Base-by-base conservation (phyloP, 53 echinoderm and acorn worm species). In the Apostichopus leukothele region DNA sequence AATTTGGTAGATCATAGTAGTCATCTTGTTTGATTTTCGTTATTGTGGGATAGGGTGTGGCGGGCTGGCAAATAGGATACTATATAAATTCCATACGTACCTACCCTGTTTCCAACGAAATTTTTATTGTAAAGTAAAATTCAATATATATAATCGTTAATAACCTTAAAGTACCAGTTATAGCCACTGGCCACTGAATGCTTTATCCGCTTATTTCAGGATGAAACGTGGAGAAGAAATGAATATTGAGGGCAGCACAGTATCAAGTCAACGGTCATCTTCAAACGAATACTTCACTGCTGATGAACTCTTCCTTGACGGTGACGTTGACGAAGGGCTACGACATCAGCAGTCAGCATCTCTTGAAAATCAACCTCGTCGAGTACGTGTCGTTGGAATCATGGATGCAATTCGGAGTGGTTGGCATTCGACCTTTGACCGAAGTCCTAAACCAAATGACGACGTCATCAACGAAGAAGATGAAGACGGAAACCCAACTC, bases 381-480 rank as follows among this genome's bases (percentile, higher is more conserved):
- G 50, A 57, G 7, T 85, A 6, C 67, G 85, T 27, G 67, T 85
- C 8, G 9, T 85, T 13, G 85, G 85, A 1, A 63, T 85, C 50
- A 85, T 85, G 85, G 85, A 85, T 4, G 85, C 85, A 39, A 85
- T 85, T 12, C 66, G 85, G 66, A 85, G 66, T 67, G 85, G 85
- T 18, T 50, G 55, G 5, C 67, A 25, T 50, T 60, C 85, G 1
- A 63, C 67, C 27, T 85, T 85, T 67, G 39, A 39, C 67, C 50
- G 67, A 18, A 63, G 85, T 19, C 71, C 71, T 18, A 71, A 6
- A 13, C 13, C 6, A 19, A 71, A 71, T 71, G n/a, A 71, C 18
- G 21, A 1, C 2, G 71, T 71, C 71, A 71, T 16, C 20, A 6
- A 71, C 71, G 71, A 71, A n/a, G 14, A 16, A 16, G 71, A 71